Evolutionary conservation across 2,797 vertebrate genomes (phyloP).

Genomic region (Capromys pilorides): DNA sequence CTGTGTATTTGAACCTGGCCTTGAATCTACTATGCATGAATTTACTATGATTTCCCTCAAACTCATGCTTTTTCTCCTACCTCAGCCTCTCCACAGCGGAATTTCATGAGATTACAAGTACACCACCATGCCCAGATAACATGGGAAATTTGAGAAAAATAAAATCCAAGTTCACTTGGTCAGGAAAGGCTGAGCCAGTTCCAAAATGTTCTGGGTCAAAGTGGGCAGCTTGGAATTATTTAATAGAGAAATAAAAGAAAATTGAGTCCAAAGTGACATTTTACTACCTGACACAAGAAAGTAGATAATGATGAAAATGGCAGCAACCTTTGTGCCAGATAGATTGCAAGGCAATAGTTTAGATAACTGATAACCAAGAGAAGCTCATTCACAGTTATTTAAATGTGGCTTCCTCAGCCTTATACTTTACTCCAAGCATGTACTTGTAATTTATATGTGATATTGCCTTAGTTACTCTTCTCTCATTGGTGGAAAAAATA

Average conservation of each 20-base stretch:
- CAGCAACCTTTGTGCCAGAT: background rate
- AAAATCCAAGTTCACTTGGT: slow-evolving; percentile 15
- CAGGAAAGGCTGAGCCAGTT: slow-evolving; percentile 32
- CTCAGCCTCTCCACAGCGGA: background rate
- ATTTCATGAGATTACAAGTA: background rate
- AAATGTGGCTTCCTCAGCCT: background rate
- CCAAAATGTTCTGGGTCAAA: background rate
- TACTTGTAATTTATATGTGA: background rate
- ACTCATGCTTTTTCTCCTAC: background rate
- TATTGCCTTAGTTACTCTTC: too few relatives aligned
- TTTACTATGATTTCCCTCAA: background rate
- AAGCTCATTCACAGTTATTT: background rate
- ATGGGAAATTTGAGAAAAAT: background rate
- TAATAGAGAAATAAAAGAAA: slow-evolving; percentile 20
- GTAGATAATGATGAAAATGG: background rate
- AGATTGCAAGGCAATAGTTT: slow-evolving; percentile 2
- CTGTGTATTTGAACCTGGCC: background rate
- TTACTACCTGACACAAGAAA: background rate
- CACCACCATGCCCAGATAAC: background rate
- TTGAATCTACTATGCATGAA: background rate
- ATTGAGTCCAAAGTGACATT: background rate
- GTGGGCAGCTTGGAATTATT: slow-evolving; percentile 27
- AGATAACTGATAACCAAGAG: background rate
- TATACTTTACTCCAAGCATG: background rate
- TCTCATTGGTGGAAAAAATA: too few relatives aligned